Evolutionary conservation across 2,797 vertebrate genomes (phyloP).

Genomic region (Darevskia mixta): DNA sequence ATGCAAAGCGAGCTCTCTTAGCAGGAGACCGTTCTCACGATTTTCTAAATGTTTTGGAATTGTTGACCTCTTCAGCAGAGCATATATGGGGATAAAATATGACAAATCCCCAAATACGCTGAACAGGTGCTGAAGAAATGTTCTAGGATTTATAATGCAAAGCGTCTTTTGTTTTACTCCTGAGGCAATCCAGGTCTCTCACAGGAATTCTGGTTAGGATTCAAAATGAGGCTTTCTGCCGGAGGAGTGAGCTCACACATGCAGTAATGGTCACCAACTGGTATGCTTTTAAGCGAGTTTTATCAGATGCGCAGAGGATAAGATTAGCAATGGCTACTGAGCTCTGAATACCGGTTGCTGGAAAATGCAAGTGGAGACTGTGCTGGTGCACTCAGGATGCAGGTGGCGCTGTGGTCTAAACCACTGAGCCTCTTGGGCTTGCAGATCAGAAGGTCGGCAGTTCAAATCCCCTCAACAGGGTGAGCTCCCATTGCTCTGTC

Average conservation of each 20-base stretch:
- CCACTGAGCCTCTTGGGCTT: too few relatives aligned
- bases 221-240: not conserved
- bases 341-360: not conserved
- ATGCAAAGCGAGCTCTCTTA: conserved; percentile 40
- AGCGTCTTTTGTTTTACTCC: not conserved
- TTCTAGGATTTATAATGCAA: conserved; percentile 4
- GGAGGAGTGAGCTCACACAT: too few relatives aligned
- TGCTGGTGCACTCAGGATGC: not conserved
- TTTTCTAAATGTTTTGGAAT: conserved; percentile 55
- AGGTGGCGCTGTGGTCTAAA: too few relatives aligned
- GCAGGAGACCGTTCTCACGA: conserved; percentile 49
- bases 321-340: not conserved
- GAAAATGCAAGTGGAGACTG: not conserved
- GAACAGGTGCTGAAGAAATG: conserved; percentile 30
- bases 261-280: too few relatives aligned
- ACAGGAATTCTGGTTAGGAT: not conserved
- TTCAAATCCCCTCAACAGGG: too few relatives aligned
- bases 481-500: too few relatives aligned
- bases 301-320: too few relatives aligned
- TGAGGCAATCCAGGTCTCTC: conserved; percentile 1
- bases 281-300: too few relatives aligned
- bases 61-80: conserved; percentile 40
- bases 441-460: too few relatives aligned
- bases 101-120: conserved; percentile 43
- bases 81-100: conserved; percentile 32